Evolutionary conservation across 1,140 invertebrate genomes (phyloP).

Genomic region (Heliconius hermathena): DNA sequence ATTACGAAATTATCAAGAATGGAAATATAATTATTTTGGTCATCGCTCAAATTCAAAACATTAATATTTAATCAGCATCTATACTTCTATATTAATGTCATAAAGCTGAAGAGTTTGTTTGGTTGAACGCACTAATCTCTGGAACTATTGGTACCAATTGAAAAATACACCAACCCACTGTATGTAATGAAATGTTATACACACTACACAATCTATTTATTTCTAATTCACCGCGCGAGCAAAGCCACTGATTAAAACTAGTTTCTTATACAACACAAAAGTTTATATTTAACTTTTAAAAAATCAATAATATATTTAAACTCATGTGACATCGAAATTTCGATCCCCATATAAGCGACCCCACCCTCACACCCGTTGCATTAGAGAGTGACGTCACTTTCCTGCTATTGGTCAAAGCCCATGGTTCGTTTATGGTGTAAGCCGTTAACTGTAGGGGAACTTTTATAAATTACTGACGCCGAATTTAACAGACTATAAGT

Average conservation of each 20-base stretch:
- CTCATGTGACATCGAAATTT: neutral
- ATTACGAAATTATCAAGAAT: too few species aligned
- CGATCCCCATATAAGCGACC: neutral
- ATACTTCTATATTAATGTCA: too few species aligned
- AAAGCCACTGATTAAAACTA: too few species aligned
- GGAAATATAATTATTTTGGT: too few species aligned
- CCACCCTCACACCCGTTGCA: neutral
- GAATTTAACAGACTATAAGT: neutral
- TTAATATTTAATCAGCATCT: too few species aligned
- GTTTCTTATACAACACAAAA: neutral
- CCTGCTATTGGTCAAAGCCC: constrained; percentile 23
- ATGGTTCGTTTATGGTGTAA: constrained; percentile 12
- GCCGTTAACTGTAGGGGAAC: constrained; percentile 9
- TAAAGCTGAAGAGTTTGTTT: too few species aligned
- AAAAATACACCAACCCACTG: too few species aligned
- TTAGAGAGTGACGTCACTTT: constrained; percentile 23
- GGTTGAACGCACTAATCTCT: too few species aligned
- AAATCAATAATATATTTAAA: neutral
- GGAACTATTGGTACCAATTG: too few species aligned
- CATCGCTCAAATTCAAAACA: too few species aligned
- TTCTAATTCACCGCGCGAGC: neutral
- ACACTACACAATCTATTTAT: neutral
- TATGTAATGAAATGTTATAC: too few species aligned
- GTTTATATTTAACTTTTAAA: too few species aligned
- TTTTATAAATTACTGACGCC: constrained; percentile 18